Percentiles rank a stretch among this genome's conserved stretches.
Conservation (phyloP, 2,797 vertebrate species). For the Rhincodon typus region DNA sequence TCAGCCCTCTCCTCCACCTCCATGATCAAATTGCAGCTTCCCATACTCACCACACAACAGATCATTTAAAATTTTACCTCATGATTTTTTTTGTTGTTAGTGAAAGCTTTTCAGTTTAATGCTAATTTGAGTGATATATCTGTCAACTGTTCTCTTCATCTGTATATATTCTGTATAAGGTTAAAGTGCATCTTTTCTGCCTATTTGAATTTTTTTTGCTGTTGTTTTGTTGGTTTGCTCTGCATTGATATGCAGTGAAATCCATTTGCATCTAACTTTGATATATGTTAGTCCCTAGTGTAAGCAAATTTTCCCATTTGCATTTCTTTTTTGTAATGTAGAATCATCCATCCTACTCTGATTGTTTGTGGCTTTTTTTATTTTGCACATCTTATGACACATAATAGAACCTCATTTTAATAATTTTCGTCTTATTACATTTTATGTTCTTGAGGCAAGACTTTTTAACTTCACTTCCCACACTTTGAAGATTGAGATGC, state of each 20-base stretch:
- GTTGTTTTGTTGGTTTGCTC: neutral
- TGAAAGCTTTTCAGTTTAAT: neutral
- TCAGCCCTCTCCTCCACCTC: too few species aligned
- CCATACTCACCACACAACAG: neutral
- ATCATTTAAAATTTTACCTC: neutral
- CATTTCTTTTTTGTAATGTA: conserved; percentile 12
- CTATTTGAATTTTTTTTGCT: neutral
- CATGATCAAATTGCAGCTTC: neutral
- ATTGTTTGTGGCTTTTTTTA: neutral
- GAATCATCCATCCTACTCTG: conserved; percentile 8
- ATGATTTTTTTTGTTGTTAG: neutral
- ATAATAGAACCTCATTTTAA: conserved; percentile 2
- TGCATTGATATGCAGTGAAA: conserved; percentile 12
- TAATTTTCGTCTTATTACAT: neutral
- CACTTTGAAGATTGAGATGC: neutral
- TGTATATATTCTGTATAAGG: neutral
- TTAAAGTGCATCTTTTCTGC: neutral
- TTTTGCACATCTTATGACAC: neutral
- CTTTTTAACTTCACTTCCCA: conserved; percentile 9
- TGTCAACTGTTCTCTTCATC: neutral
- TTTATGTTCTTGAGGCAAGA: conserved; percentile 6
- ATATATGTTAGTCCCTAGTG: neutral
- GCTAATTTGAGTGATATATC: neutral
- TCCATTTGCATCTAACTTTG: neutral
- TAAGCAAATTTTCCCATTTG: conserved; percentile 1